phyloP scores from a whole-genome alignment of 2,797 vertebrate genomes.

The Pangasius sanitwongsei region DNA sequence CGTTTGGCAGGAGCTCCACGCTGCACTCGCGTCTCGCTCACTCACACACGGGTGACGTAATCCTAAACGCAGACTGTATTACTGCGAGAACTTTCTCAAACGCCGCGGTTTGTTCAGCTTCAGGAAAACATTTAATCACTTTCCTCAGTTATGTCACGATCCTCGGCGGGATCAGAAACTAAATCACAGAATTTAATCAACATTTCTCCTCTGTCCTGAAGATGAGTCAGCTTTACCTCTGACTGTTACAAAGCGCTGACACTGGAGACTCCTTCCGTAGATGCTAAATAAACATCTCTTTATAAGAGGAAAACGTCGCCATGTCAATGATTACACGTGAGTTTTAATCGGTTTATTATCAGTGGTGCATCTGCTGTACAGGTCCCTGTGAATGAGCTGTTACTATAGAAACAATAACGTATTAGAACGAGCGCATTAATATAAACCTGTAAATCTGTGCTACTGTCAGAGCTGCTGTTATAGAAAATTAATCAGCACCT shows the following conservation, averaged over 20 bases:
- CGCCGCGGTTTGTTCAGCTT: neutral
- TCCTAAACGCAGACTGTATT: conserved; percentile 19
- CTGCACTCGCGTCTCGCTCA: conserved; percentile 28
- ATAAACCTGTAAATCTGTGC: neutral
- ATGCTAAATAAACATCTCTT: neutral
- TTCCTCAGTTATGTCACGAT: neutral
- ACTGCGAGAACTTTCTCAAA: conserved; percentile 49
- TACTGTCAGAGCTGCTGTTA: neutral
- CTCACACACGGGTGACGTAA: conserved; percentile 50
- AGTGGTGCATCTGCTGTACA: neutral
- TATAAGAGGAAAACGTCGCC: neutral
- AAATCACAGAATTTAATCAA: neutral
- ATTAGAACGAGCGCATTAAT: too few relatives aligned
- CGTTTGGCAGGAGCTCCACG: conserved; percentile 59
- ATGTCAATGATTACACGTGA: neutral
- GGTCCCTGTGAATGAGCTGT: neutral
- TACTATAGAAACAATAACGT: neutral
- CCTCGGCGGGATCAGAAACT: neutral
- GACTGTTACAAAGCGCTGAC: neutral
- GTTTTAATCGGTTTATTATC: neutral
- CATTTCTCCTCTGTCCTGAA: too few relatives aligned
- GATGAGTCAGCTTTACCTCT: too few relatives aligned
- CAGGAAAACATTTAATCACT: neutral
- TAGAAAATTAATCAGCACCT: neutral
- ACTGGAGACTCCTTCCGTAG: neutral